These are phyloP conservation scores for Alligator sinensis DNA, from an alignment of 2,113 vertebrate genomes.

Conservation along the genomic window DNA sequence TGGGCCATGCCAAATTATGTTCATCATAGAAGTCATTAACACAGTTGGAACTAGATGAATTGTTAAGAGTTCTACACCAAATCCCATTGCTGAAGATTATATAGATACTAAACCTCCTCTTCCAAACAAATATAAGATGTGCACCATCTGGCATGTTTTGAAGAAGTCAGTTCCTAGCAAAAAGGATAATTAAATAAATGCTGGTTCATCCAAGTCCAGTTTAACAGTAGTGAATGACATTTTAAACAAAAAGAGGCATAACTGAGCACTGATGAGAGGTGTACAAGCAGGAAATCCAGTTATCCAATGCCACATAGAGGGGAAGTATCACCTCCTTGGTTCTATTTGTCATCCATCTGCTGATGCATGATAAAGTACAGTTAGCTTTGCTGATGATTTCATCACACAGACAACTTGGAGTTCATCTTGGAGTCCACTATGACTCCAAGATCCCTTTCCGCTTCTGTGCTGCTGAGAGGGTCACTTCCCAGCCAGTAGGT, in stretches of 20 bases:
- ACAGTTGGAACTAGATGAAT: not conserved
- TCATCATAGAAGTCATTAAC: slow-evolving; percentile 3
- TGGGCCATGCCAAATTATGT: not conserved
- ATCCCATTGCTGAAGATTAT: not conserved
- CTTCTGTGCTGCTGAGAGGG: no score
- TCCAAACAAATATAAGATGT: not conserved
- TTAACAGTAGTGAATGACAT: not conserved
- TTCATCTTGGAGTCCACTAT: no score
- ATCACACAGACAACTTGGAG: no score
- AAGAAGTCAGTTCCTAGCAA: not conserved
- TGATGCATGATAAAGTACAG: no score
- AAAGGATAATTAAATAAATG: not conserved
- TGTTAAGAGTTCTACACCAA: not conserved
- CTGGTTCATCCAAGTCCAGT: no score
- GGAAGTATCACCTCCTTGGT: no score
- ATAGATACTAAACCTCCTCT: not conserved
- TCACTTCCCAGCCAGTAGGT: no score
- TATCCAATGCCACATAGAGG: not conserved
- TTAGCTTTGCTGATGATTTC: no score
- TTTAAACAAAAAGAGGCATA: not conserved
- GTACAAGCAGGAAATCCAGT: not conserved
- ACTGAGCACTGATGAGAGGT: not conserved
- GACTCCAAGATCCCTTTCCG: no score
- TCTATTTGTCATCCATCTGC: no score
- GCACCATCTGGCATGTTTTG: not conserved